Percentiles rank a stretch among this genome's conserved stretches.
These are phyloP conservation scores for Agrochola lota DNA, from an alignment of 2,888 invertebrate genomes.

Conservation along the genomic window DNA sequence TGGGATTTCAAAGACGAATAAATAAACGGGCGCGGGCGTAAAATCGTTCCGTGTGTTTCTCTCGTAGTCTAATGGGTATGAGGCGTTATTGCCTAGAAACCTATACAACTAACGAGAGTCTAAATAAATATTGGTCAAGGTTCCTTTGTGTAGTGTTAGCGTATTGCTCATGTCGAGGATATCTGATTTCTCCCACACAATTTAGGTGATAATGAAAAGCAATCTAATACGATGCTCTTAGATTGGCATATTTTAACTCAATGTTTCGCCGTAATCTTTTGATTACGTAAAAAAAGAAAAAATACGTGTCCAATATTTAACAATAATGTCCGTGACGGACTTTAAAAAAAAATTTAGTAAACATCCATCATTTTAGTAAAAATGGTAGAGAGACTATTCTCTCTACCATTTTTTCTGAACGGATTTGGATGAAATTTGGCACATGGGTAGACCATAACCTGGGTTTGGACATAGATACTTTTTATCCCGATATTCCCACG, in stretches of 20 bases:
- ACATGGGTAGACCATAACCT: no score
- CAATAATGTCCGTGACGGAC: no score
- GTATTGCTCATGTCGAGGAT: conserved; percentile 32
- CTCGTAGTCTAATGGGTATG: conserved; percentile 56
- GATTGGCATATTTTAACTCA: neutral
- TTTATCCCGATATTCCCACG: no score
- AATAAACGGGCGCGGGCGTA: conserved; percentile 33
- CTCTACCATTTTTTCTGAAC: no score
- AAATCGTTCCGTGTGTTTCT: conserved; percentile 51
- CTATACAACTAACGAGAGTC: conserved; percentile 64
- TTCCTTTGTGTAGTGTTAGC: conserved; percentile 40
- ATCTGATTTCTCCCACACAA: conserved; percentile 49
- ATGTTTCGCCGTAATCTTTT: no score
- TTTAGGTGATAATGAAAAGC: conserved; percentile 26
- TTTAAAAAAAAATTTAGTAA: no score
- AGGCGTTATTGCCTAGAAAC: conserved; percentile 69
- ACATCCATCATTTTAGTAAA: no score
- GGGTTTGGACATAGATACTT: no score
- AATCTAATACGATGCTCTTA: conserved; percentile 1
- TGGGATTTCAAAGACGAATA: conserved; percentile 31
- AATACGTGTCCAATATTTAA: no score
- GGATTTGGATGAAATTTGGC: no score
- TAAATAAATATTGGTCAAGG: conserved; percentile 74
- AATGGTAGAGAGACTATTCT: no score
- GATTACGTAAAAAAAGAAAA: no score